Evolutionary conservation across 2,113 vertebrate species (phyloP), one percentile per base, ranked within the genome.

Genomic region (Megaceryle torquata): DNA sequence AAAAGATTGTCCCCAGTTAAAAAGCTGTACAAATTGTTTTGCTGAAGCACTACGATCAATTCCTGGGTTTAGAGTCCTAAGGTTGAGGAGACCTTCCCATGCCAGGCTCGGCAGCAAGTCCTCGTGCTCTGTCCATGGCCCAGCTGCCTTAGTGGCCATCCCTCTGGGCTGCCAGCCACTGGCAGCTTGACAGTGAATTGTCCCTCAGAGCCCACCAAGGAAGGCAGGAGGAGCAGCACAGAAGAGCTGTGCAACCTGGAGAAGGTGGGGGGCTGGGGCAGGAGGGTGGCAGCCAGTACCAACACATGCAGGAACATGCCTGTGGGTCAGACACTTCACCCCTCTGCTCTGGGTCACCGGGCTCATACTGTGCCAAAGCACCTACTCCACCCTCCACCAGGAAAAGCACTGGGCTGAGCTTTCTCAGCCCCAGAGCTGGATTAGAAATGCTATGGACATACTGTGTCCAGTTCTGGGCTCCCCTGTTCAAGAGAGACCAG

Each of bases 141-240:
- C 63, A 33, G 54, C 82, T 56, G 28, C 67, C 37, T 13, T 13
- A 28, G 35, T 0, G 6, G 37, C 44, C 6, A 4, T 3, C 17
- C 6, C 39, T 31, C 15, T 3, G 2, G 5, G 21, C 54, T 14
- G 10, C 15, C 19, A 2, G 46, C 20, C 22, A 12, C 4, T 14
- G 10, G 18, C 19, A 2, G 46, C 20, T 26, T 12, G 4, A 4
- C 21, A 43, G 25, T 9, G 1, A n/a, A 18, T 6, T 0, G 0
- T 28, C 41, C 50, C 50, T 26, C 2, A 3, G n/a, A 19, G 35
- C 4, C 63, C 48, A 7, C 31, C 80, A 6, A 13, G 65, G 31
- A 24, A 19, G 44, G 60, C 59, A 28, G 53, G 19, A 51, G 33
- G 14, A 57, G 44, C 75, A 46, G 46, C 29, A 24, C 31, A 13